phyloP scores from a whole-genome alignment of 2,888 invertebrate species.

The Sclerodermus sp. region DNA sequence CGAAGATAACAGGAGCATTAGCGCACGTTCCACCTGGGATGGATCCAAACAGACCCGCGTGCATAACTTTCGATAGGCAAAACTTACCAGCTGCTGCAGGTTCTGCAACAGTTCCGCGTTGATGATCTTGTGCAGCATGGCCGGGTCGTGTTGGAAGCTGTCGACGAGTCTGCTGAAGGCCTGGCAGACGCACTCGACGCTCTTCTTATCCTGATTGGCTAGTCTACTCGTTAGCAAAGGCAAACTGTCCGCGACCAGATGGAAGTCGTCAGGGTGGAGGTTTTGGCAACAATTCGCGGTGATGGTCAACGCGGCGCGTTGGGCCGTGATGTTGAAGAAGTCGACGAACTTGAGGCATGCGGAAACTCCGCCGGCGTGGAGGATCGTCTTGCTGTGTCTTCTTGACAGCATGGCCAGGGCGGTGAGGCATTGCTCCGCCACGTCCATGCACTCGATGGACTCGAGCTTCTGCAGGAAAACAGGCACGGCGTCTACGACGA shows the following conservation, averaged over 20 bases:
- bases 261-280: slow-evolving; percentile 91
- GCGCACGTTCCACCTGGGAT: no score
- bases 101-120: slow-evolving; percentile 89
- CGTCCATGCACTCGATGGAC: slow-evolving; percentile 99
- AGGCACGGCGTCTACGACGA: slow-evolving; percentile 96
- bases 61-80: slow-evolving; percentile 69
- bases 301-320: slow-evolving; percentile 92
- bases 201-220: slow-evolving; percentile 93
- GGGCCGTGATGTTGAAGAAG: slow-evolving; percentile 98
- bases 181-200: slow-evolving; percentile 94
- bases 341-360: slow-evolving; percentile 96
- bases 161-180: slow-evolving; percentile 96
- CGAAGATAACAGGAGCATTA: no score
- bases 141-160: slow-evolving; percentile 90
- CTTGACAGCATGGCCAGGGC: slow-evolving; percentile 96
- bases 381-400: slow-evolving; percentile 93
- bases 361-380: slow-evolving; percentile 92
- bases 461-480: slow-evolving; percentile 96
- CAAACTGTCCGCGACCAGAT: slow-evolving; percentile 85
- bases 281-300: slow-evolving; percentile 98
- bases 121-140: slow-evolving; percentile 90
- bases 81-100: slow-evolving; percentile 82
- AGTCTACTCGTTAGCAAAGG: slow-evolving; percentile 79
- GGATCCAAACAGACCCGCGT: no score
- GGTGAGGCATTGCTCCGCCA: slow-evolving; percentile 97